These are phyloP conservation scores for Otolemur garnettii DNA, from an alignment of 2,113 vertebrate genomes.

Conservation along the genomic window DNA sequence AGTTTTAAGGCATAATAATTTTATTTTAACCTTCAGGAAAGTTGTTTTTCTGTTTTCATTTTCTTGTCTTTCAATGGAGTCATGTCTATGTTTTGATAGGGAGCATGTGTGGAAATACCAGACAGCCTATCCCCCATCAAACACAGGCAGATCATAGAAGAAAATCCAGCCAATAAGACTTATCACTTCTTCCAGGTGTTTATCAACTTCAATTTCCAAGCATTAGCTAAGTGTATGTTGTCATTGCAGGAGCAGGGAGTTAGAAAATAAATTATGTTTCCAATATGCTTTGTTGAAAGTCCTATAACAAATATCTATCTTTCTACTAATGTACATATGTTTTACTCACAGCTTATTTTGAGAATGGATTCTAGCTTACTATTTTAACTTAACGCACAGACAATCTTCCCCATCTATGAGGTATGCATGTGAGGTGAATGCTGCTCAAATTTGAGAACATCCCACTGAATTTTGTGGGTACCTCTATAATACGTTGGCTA, in stretches of 20 bases:
- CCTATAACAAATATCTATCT: not conserved
- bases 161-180: not conserved
- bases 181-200: not conserved
- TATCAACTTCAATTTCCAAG: not conserved
- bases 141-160: not conserved
- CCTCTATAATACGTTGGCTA: conserved; percentile 5
- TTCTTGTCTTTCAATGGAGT: not conserved
- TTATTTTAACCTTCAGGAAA: not conserved
- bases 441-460: conserved; percentile 50
- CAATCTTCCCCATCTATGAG: not conserved
- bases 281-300: not conserved
- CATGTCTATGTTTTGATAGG: not conserved
- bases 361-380: not conserved
- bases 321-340: not conserved
- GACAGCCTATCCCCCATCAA: not conserved
- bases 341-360: not conserved
- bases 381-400: not conserved
- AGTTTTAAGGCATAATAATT: not conserved
- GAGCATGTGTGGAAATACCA: not conserved
- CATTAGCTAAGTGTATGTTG: not conserved
- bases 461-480: conserved; percentile 47
- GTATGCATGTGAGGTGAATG: not conserved
- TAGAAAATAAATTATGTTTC: not conserved
- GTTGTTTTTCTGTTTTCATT: not conserved
- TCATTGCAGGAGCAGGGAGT: not conserved